These are phyloP conservation scores for Epsilonema sp. DNA, from an alignment of 2,888 invertebrate species.

Conservation along the genomic window DNA sequence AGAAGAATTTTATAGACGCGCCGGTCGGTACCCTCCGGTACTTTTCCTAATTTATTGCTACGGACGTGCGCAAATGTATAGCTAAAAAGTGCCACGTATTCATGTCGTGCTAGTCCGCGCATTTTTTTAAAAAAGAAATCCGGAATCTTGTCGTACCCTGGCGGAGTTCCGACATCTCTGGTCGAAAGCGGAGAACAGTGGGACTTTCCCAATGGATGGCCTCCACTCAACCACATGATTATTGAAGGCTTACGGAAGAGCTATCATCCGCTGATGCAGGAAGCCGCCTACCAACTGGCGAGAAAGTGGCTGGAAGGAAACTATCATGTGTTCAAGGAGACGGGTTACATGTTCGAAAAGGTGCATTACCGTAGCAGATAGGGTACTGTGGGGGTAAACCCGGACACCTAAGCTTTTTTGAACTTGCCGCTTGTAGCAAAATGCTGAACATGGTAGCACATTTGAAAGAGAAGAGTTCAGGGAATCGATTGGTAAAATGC, in stretches of 20 bases:
- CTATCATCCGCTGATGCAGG: conserved; percentile 14
- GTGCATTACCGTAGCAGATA: neutral
- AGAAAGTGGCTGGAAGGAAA: conserved; percentile 22
- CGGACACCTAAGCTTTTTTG: too few species aligned
- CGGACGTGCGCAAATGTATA: too few species aligned
- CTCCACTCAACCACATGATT: conserved; percentile 43
- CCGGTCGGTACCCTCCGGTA: too few species aligned
- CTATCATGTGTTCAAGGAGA: conserved; percentile 11
- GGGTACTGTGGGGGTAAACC: too few species aligned
- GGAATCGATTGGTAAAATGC: too few species aligned
- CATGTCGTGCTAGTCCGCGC: too few species aligned
- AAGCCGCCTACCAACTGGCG: conserved; percentile 21
- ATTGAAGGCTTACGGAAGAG: conserved; percentile 55
- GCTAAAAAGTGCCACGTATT: too few species aligned
- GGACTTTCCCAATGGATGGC: conserved; percentile 25
- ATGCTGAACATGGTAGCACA: too few species aligned
- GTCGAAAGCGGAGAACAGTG: conserved; percentile 13
- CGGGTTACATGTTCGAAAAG: conserved; percentile 5
- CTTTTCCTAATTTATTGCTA: too few species aligned
- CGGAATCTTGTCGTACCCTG: neutral
- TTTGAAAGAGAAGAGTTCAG: too few species aligned
- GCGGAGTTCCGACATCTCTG: neutral
- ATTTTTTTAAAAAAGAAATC: neutral
- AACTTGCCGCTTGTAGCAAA: too few species aligned
- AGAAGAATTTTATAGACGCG: too few species aligned